Conservation (phyloP, 2,113 vertebrate species). For the Odocoileus virginianus region DNA sequence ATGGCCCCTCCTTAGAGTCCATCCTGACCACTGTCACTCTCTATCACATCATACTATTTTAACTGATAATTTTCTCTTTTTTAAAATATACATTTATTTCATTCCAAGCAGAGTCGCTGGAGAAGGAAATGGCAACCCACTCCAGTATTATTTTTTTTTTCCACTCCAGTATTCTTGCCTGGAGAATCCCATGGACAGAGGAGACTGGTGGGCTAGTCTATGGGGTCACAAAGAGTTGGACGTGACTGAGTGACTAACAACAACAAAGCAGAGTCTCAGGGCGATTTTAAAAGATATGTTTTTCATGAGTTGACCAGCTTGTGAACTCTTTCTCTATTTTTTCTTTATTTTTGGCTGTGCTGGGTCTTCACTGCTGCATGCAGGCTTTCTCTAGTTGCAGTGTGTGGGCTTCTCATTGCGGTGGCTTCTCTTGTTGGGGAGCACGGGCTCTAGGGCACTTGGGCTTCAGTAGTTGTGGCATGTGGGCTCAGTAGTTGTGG, state of each 20-base stretch:
- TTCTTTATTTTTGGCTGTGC: not conserved
- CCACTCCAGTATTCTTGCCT: not conserved
- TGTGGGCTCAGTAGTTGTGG: not conserved
- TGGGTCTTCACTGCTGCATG: not conserved
- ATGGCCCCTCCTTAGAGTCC: not conserved
- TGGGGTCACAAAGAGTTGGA: not conserved
- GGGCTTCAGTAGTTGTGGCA: not conserved
- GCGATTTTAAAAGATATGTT: not conserved
- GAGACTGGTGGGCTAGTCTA: not conserved
- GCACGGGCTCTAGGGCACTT: not conserved
- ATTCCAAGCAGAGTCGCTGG: not conserved
- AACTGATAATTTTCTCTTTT: not conserved
- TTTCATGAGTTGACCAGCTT: not conserved
- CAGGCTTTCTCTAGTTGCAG: not conserved
- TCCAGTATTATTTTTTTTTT: not conserved
- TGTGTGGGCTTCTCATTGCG: not conserved
- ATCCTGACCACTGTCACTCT: not conserved
- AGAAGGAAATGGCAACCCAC: not conserved
- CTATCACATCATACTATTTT: not conserved
- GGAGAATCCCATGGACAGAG: not conserved
- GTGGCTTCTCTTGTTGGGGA: not conserved
- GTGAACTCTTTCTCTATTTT: not conserved
- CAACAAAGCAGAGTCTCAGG: not conserved
- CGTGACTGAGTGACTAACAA: not conserved
- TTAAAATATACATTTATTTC: not conserved